Percentiles rank a stretch among this genome's conserved stretches.
Conservation (phyloP, 2,797 vertebrate species). For the Orientallactaga sibirica region DNA sequence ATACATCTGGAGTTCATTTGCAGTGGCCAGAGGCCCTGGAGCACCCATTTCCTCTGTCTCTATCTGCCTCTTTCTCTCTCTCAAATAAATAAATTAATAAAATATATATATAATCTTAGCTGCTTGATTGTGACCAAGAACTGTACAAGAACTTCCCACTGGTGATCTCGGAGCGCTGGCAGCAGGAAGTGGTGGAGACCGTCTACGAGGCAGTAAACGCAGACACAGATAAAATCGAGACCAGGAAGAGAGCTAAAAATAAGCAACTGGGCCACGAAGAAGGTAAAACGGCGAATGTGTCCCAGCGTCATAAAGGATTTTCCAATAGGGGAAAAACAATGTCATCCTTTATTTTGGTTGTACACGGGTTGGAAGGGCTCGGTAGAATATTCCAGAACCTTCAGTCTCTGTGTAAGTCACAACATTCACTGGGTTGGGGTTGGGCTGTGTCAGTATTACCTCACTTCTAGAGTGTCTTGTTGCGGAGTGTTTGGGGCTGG, state of each 20-base stretch:
- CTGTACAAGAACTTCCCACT: constrained; percentile 99
- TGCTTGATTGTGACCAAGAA: constrained; percentile 98
- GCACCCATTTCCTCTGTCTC: too few relatives aligned
- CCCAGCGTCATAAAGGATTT: background rate
- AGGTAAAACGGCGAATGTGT: constrained; percentile 87
- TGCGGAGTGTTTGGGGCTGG: background rate
- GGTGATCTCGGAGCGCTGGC: constrained; percentile 99
- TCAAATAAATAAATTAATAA: background rate
- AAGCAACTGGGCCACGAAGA: constrained; percentile 98
- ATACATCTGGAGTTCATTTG: too few relatives aligned
- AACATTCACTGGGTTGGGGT: fast-evolving
- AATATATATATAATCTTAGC: constrained; percentile 82
- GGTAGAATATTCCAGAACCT: background rate
- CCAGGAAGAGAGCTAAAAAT: constrained; percentile 97
- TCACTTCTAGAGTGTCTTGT: background rate
- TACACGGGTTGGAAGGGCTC: background rate
- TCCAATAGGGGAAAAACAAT: background rate
- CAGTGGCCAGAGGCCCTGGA: too few relatives aligned
- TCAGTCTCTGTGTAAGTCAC: background rate
- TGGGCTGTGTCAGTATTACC: background rate
- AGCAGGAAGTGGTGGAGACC: constrained; percentile 98
- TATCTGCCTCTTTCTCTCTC: too few relatives aligned
- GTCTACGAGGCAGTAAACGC: constrained; percentile 97
- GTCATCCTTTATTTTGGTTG: background rate
- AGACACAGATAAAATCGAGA: constrained; percentile 97